Evolutionary conservation across 2,797 vertebrate genomes (phyloP), one percentile per base, ranked within the genome.

Genomic region (Agapornis canus): DNA sequence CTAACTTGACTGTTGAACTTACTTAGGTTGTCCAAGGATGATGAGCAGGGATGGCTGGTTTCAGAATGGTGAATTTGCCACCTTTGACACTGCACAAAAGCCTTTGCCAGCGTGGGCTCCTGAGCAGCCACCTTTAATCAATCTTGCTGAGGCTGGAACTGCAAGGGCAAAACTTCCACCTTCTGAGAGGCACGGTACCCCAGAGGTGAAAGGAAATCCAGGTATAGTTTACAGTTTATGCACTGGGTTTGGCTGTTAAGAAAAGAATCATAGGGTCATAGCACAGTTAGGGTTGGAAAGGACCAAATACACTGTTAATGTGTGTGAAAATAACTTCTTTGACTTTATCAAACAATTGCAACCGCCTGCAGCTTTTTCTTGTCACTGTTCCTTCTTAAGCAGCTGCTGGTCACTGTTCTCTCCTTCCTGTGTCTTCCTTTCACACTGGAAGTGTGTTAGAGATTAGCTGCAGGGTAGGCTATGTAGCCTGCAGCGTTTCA

Each of bases 11-110:
- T 14, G 12, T 65, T 40, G 6, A 23, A 14, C 4, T 68, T 42
- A 5, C 25, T 4, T 22, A 97, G 96, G 75, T 42, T 5, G 27
- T 56, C 48, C 1, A 25, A 89, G 92, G 40, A 97, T 98, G 97
- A 66, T 93, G 11, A 73, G 75, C 54, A 40, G 56, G 52, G 70
- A 0, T 5, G 81, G 72, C 59, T 96, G 96, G 57, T 92, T 82
- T 71, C 96, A 48, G 75, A 66, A 87, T 12, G 94, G 95, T 15
- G 97, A 95, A 32, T 90, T 96, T 43, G 65, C 96, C 5, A 56
- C 78, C 61, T 97, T 97, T 77, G 87, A 95, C 7, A 82, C 97
- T 20, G 93, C 96, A 3, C 71, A 96, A 14, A 97, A 91, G 69
- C 96, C 97, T 79, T 66, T 90, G 15, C 90, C 86, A 3, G 25